These are phyloP conservation scores for Nipponacmea schrenckii DNA, from an alignment of 2,888 invertebrate genomes.

Conservation along the genomic window DNA sequence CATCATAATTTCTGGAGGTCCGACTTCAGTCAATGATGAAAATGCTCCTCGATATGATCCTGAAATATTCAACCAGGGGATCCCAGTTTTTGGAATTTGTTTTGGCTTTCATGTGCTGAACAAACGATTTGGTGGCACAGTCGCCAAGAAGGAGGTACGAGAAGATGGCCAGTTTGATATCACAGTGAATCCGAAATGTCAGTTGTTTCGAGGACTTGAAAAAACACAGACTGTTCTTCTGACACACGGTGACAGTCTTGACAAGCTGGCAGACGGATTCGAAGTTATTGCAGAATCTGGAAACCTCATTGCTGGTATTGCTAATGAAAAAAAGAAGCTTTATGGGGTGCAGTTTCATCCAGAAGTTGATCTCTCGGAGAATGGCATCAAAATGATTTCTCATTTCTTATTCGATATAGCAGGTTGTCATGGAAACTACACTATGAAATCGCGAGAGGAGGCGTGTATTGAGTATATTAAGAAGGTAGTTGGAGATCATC, in stretches of 20 bases:
- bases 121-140: slow-evolving; percentile 95
- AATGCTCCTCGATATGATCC: slow-evolving; percentile 95
- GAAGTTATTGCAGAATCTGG: slow-evolving; percentile 80
- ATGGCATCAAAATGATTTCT: slow-evolving; percentile 89
- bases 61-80: slow-evolving; percentile 92
- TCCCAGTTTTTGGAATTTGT: slow-evolving; percentile 96
- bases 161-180: slow-evolving; percentile 95
- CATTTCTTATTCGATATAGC: slow-evolving; percentile 95
- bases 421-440: slow-evolving; percentile 86
- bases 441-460: slow-evolving; percentile 86
- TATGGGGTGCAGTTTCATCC: slow-evolving; percentile 98
- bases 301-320: slow-evolving; percentile 75
- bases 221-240: slow-evolving; percentile 89
- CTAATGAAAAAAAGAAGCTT: slow-evolving; percentile 84
- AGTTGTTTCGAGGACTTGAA: slow-evolving; percentile 90
- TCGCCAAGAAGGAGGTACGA: slow-evolving; percentile 84
- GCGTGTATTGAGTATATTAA: slow-evolving; percentile 92
- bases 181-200: slow-evolving; percentile 87
- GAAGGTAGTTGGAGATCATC: slow-evolving; percentile 88
- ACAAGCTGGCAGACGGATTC: slow-evolving; percentile 89
- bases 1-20: slow-evolving; percentile 97
- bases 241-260: slow-evolving; percentile 97
- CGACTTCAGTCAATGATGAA: slow-evolving; percentile 93
- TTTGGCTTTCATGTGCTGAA: slow-evolving; percentile 96
- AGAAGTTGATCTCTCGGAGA: slow-evolving; percentile 93